phyloP scores from a whole-genome alignment of 2,888 invertebrate genomes.

The Silvanus unidentatus region DNA sequence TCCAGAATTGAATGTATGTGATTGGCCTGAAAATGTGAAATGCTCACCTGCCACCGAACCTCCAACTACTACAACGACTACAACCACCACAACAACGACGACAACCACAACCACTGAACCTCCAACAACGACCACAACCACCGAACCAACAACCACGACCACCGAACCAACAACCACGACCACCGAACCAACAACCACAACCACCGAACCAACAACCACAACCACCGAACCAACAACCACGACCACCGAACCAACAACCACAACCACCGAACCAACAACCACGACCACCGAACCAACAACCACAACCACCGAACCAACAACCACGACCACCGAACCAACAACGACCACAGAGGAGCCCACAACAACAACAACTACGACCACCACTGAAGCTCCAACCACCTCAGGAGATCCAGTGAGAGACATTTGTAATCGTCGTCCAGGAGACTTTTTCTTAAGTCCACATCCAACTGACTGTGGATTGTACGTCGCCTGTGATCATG shows the following conservation, averaged over 20 bases:
- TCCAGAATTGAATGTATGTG: slow-evolving; percentile 21
- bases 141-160: slow-evolving; percentile 4
- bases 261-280: not conserved
- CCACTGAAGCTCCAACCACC: not conserved
- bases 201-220: not conserved
- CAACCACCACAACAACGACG: slow-evolving; percentile 3
- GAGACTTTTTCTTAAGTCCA: slow-evolving; percentile 19
- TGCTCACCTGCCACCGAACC: slow-evolving; percentile 12
- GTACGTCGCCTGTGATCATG: slow-evolving; percentile 16
- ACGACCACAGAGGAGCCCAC: slow-evolving; percentile 5
- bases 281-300: slow-evolving; percentile 1
- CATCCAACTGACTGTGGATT: slow-evolving; percentile 16
- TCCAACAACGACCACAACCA: not conserved
- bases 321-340: not conserved
- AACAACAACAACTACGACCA: slow-evolving; percentile 1
- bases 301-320: slow-evolving; percentile 2
- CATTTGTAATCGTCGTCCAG: slow-evolving; percentile 17
- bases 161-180: slow-evolving; percentile 2
- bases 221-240: slow-evolving; percentile 4
- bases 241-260: not conserved
- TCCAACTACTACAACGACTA: slow-evolving; percentile 4
- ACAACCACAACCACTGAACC: slow-evolving; percentile 2
- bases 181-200: slow-evolving; percentile 7
- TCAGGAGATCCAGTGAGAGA: not conserved
- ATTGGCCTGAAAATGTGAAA: slow-evolving; percentile 23